These are phyloP conservation scores for Deroplatys truncata DNA, from an alignment of 2,888 invertebrate genomes.

Conservation along the genomic window DNA sequence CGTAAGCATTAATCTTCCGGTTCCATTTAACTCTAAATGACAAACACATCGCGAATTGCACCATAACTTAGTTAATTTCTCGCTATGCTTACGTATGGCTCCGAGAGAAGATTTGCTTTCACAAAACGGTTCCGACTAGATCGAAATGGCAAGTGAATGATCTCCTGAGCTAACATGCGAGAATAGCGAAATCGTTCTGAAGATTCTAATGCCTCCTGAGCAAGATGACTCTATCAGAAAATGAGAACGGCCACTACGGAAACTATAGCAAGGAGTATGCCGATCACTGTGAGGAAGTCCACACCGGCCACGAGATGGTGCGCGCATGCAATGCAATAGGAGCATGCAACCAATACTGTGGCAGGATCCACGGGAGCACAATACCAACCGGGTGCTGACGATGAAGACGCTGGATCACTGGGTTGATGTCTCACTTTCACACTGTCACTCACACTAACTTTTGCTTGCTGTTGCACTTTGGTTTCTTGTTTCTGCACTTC, in stretches of 20 bases:
- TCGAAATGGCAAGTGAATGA: too few species aligned
- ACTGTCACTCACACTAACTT: not conserved
- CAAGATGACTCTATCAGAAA: not conserved
- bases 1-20: too few species aligned
- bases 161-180: too few species aligned
- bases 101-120: too few species aligned
- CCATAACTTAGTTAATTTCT: too few species aligned
- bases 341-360: constrained; percentile 59
- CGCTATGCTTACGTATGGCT: too few species aligned
- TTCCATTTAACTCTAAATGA: too few species aligned
- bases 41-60: too few species aligned
- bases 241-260: constrained; percentile 10
- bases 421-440: not conserved
- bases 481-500: not conserved
- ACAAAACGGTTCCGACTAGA: too few species aligned
- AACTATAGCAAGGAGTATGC: constrained; percentile 69
- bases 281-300: constrained; percentile 70
- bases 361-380: constrained; percentile 11
- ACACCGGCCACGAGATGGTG: constrained; percentile 66
- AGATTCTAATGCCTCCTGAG: not conserved
- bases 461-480: not conserved
- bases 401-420: not conserved
- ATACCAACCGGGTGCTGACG: constrained; percentile 8
- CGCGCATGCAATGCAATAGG: constrained; percentile 67
- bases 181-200: too few species aligned